Conservation (phyloP, 2,888 invertebrate species). For the Meghimatium bilineatum region DNA sequence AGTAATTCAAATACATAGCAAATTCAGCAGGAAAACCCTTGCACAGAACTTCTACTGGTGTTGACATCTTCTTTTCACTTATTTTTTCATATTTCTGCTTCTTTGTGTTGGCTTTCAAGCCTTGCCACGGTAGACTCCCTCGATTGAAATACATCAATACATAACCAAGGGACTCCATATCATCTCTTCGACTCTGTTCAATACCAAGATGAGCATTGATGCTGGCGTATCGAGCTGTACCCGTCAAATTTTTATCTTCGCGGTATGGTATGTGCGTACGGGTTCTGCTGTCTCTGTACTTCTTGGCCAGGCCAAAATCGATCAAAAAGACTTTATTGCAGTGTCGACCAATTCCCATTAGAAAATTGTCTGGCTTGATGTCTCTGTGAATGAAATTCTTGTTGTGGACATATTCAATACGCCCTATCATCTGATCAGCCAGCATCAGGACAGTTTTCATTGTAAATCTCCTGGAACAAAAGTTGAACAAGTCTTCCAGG, state of each 20-base stretch:
- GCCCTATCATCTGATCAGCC: slow-evolving; percentile 87
- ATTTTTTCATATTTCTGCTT: slow-evolving; percentile 99
- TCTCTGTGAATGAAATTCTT: slow-evolving; percentile 98
- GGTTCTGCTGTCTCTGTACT: slow-evolving; percentile 95
- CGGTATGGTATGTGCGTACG: slow-evolving; percentile 94
- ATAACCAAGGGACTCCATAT: slow-evolving; percentile 99
- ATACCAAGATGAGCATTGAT: slow-evolving; percentile 99
- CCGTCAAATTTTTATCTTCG: slow-evolving; percentile 78
- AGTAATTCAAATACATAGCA: slow-evolving; percentile 99
- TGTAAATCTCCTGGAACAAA: slow-evolving; percentile 98
- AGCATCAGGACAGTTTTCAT: slow-evolving; percentile 99
- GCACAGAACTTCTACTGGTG: slow-evolving; percentile 97
- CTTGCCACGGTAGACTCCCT: slow-evolving; percentile 97
- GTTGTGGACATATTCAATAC: slow-evolving; percentile 98
- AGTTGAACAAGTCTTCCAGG: slow-evolving; percentile 89
- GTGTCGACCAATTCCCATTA: slow-evolving; percentile 79
- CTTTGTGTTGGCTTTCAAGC: slow-evolving; percentile 96
- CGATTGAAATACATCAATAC: slow-evolving; percentile 99
- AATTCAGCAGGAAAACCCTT: slow-evolving; percentile 99
- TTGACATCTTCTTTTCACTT: slow-evolving; percentile 99
- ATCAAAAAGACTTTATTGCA: slow-evolving; percentile 89
- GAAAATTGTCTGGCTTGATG: slow-evolving; percentile 80
- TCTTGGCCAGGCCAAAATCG: slow-evolving; percentile 99
- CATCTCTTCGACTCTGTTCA: slow-evolving; percentile 98
- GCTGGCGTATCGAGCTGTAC: slow-evolving; percentile 90